Evolutionary conservation across 2,113 vertebrate species (phyloP).

Genomic region (Rana temporaria): DNA sequence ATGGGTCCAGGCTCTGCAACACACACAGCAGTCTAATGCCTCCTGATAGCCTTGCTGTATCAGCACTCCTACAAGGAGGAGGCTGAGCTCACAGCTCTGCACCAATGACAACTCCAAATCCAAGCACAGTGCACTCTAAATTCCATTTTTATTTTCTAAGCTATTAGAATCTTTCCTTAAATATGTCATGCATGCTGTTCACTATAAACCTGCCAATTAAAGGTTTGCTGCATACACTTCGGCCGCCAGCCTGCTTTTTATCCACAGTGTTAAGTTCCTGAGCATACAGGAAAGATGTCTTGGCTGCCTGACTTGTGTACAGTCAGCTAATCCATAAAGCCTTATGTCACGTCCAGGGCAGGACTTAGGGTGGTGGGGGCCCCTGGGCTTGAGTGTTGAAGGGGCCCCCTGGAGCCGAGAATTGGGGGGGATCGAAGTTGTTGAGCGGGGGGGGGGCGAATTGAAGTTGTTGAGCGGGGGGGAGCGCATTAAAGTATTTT

Average conservation of each 20-base stretch:
- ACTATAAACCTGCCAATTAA: neutral
- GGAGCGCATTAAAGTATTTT: too few relatives aligned
- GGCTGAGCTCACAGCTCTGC: slow-evolving; percentile 19
- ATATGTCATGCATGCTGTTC: neutral
- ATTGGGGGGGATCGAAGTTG: too few relatives aligned
- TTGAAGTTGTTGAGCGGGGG: too few relatives aligned
- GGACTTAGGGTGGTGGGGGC: too few relatives aligned
- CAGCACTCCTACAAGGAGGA: slow-evolving; percentile 7
- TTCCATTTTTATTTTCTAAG: too few relatives aligned
- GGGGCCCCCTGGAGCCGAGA: too few relatives aligned
- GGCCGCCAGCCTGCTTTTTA: neutral
- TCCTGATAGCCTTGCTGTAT: slow-evolving; percentile 5
- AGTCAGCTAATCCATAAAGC: too few relatives aligned
- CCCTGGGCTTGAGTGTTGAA: too few relatives aligned
- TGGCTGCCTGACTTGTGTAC: too few relatives aligned
- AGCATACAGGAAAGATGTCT: neutral
- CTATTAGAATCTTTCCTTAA: neutral
- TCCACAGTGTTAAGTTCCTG: neutral
- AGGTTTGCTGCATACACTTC: neutral
- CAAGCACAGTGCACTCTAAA: neutral
- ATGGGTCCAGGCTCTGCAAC: slow-evolving; percentile 3
- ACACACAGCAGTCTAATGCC: slow-evolving; percentile 2
- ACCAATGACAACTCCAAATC: slow-evolving; percentile 26
- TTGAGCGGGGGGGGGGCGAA: too few relatives aligned
- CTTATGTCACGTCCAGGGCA: too few relatives aligned